Evolutionary conservation across 1,140 invertebrate genomes (phyloP).

Genomic region (Pseudomyrmex pallidus): DNA sequence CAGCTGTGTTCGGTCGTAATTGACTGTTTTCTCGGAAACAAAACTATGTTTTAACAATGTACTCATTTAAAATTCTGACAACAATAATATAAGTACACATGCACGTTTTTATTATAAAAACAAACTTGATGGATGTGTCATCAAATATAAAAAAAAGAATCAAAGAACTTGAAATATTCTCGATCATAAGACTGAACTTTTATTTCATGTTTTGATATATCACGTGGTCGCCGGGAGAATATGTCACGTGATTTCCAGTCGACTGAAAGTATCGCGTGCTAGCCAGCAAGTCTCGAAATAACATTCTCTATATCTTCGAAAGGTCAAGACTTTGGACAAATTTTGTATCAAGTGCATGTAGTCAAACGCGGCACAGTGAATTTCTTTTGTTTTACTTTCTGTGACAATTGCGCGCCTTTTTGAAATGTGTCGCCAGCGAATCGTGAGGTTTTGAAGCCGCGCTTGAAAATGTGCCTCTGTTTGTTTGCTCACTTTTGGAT

Average conservation of each 20-base stretch:
- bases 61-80: background rate
- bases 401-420: background rate
- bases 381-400: background rate
- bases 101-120: too few species aligned
- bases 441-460: background rate
- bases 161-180: too few species aligned
- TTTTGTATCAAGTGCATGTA: background rate
- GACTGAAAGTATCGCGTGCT: background rate
- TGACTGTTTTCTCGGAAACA: background rate
- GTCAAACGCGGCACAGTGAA: background rate
- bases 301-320: background rate
- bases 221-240: slow-evolving; percentile 28
- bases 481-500: background rate
- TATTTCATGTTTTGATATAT: background rate
- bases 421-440: slow-evolving; percentile 2
- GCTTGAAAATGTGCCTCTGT: background rate
- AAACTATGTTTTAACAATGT: background rate
- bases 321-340: too few species aligned
- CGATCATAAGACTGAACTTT: too few species aligned
- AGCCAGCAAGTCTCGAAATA: background rate
- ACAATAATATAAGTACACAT: too few species aligned
- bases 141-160: too few species aligned
- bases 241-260: background rate
- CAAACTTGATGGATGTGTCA: too few species aligned
- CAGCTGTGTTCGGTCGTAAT: background rate